A percentile compares a stretch with the other conserved stretches of the same genome.
Evolutionary conservation across 1,140 invertebrate genomes (phyloP).

Genomic region (Penaeus chinensis): DNA sequence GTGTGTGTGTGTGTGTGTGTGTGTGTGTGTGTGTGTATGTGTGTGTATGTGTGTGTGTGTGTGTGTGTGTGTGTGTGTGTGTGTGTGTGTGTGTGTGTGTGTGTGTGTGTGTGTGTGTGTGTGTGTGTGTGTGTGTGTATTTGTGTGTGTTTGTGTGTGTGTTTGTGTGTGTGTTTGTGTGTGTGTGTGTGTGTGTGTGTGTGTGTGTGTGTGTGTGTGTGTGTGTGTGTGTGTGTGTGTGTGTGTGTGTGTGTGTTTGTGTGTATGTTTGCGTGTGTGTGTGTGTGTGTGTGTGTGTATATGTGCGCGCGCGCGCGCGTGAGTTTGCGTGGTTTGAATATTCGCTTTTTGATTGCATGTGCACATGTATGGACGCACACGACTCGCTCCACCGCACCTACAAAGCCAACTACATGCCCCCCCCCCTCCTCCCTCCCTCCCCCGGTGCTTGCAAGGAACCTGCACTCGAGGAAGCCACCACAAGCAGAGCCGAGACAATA

Average conservation of each 20-base stretch:
- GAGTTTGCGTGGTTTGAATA: constrained; percentile 14
- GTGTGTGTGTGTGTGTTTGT: constrained; percentile 9
- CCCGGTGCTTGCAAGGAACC: too few relatives aligned
- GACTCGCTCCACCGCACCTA: too few relatives aligned
- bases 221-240: neutral
- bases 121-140: neutral
- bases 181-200: too few relatives aligned
- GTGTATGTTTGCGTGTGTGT: neutral
- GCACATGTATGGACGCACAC: constrained; percentile 23
- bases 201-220: neutral
- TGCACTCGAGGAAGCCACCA: too few relatives aligned
- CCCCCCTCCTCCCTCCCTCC: neutral
- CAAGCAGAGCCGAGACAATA: too few relatives aligned
- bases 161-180: too few relatives aligned
- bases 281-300: neutral
- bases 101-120: neutral
- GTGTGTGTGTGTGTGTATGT: neutral
- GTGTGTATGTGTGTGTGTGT: too few relatives aligned
- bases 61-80: neutral
- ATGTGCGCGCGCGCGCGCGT: neutral
- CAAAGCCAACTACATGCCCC: neutral
- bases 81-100: neutral
- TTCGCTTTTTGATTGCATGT: neutral
- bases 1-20: neutral
- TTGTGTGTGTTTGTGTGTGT: neutral